Conservation (phyloP, 1,140 invertebrate species). For the Varroa destructor region DNA sequence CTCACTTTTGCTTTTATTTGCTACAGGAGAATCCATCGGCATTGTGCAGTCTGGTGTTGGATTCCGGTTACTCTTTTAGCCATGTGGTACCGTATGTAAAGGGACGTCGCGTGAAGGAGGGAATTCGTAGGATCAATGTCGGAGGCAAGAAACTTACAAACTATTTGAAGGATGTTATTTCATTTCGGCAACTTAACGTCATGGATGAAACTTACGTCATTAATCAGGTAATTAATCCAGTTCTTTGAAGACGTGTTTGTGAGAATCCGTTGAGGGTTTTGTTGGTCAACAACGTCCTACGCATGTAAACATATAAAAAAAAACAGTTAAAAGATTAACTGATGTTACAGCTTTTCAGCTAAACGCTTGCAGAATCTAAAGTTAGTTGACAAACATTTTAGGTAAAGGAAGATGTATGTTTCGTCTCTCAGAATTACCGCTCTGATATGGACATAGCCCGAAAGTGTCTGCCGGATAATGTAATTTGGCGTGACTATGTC, state of each 20-base stretch:
- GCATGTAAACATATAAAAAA: too few species aligned
- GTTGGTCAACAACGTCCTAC: too few species aligned
- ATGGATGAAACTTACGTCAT: conserved; percentile 99
- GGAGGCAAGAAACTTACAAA: conserved; percentile 96
- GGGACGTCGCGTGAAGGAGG: conserved; percentile 63
- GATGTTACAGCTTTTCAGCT: too few species aligned
- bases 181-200: conserved; percentile 85
- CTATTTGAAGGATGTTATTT: conserved; percentile 93
- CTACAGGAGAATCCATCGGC: conserved; percentile 44
- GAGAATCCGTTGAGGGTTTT: too few species aligned
- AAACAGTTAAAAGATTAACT: too few species aligned
- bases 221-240: conserved; percentile 53
- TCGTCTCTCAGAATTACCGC: conserved; percentile 73
- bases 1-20: too few species aligned
- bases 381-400: neutral
- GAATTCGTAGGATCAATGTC: conserved; percentile 71
- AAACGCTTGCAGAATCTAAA: too few species aligned
- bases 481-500: conserved; percentile 75
- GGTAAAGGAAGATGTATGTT: conserved; percentile 93
- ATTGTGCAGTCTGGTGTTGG: conserved; percentile 69
- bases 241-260: neutral
- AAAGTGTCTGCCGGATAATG: conserved; percentile 45
- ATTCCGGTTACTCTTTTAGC: conserved; percentile 87
- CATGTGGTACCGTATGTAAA: conserved; percentile 88
- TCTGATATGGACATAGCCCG: conserved; percentile 64